Evolutionary conservation across 2,888 invertebrate genomes (phyloP), one percentile per base, ranked within the genome.

Genomic region (Agriopis aurantiaria): DNA sequence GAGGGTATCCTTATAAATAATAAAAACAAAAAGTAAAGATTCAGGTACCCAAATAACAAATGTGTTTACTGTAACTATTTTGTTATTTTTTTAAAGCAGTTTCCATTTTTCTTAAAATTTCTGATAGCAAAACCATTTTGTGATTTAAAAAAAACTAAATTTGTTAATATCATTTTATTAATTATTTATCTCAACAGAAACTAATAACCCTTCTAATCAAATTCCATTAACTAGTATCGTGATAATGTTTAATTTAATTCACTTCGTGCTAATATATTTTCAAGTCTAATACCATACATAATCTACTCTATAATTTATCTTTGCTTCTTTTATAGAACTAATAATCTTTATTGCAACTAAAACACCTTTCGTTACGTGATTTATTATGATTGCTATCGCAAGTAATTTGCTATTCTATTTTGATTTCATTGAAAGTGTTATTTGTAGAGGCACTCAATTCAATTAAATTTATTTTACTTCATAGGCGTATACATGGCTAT

Each of bases 301-400:
- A 70, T 75, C 69, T 74, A 62, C 46, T 70, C 59, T 53, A 55
- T 72, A 68, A 76, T 77, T 72, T 63, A 74, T 75, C 64, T 49
- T 63, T 43, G 51, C 53, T 73, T 60, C 61, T 70, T 76, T 76
- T 66, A 67, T 69, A 70, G 52, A 65, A 58, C 52, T 61, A 64
- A 72, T 69, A 67, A 61, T 71, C 68, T 69, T 71, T 67, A 59
- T 65, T 59, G 61, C 63, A 66, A 78, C 77, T 74, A 70, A 77
- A 81, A 81, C 81, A 84, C 82, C 85, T 84, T 84, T 82, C 82
- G 69, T 74, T 69, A 73, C 66, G 78, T 88, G 89, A 91, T 92
- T 93, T 93, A 93, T 92, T 85, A 75, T 90, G 90, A 93, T 92
- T 92, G 89, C 92, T 89, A 92, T 92, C 92, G 91, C 91, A 91